Percentiles rank a stretch among this genome's conserved stretches.
Evolutionary conservation across 1,140 invertebrate species (phyloP).

Genomic region (Drosophila bocki): DNA sequence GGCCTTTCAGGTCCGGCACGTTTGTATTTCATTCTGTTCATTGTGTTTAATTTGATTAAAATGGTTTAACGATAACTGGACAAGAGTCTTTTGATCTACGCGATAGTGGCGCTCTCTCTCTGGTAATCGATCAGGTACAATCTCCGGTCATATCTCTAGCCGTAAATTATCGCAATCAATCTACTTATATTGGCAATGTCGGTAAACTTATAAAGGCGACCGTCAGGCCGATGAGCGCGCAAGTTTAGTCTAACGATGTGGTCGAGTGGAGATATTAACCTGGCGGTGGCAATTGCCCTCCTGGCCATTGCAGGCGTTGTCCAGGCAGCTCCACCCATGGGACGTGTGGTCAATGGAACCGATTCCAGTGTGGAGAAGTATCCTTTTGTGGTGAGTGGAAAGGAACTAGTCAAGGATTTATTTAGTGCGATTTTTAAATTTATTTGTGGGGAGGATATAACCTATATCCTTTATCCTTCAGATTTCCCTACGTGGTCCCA

Average conservation of each 20-base stretch:
- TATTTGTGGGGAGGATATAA: too few species aligned
- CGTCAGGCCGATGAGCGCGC: not conserved
- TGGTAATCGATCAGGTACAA: slow-evolving; percentile 1
- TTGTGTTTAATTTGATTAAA: slow-evolving; percentile 62
- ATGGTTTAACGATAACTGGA: slow-evolving; percentile 50
- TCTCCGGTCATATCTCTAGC: slow-evolving; percentile 31
- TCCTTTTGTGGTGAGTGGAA: slow-evolving; percentile 69
- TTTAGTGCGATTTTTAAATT: not conserved
- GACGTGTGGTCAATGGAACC: slow-evolving; percentile 78
- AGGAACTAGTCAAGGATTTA: not conserved
- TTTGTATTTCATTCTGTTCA: slow-evolving; percentile 54
- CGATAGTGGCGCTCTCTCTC: slow-evolving; percentile 28
- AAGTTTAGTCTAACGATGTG: slow-evolving; percentile 35
- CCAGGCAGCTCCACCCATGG: slow-evolving; percentile 43
- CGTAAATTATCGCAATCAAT: slow-evolving; percentile 48
- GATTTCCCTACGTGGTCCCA: slow-evolving; percentile 70
- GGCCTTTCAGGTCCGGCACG: slow-evolving; percentile 15
- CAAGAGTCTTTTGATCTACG: slow-evolving; percentile 16
- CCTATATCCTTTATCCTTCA: not conserved
- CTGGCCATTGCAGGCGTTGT: slow-evolving; percentile 11
- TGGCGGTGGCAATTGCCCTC: slow-evolving; percentile 15
- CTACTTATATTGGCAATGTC: slow-evolving; percentile 20
- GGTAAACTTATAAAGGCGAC: slow-evolving; percentile 35
- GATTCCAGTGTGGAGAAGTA: slow-evolving; percentile 59
- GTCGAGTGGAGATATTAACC: slow-evolving; percentile 11